Conservation (phyloP, 2,888 invertebrate species). For the Tipula lateralis region DNA sequence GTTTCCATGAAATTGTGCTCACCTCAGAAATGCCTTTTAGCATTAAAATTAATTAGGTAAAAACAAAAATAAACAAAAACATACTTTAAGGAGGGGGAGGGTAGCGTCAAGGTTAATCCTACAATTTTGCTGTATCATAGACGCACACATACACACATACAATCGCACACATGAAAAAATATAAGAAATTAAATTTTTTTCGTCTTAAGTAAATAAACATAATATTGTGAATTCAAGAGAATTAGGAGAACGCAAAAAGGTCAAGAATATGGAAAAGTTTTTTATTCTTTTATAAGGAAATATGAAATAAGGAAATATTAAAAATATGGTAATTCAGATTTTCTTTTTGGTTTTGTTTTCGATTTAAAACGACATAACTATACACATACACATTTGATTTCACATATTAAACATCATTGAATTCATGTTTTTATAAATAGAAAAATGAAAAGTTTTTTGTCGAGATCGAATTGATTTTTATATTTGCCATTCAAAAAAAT, state of each 20-base stretch:
- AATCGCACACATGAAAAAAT: not conserved
- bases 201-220: not conserved
- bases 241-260: not conserved
- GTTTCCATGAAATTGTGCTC: not conserved
- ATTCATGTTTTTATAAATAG: not conserved
- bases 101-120: not conserved
- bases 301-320: not conserved
- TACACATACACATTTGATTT: not conserved
- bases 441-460: not conserved
- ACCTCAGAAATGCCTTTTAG: not conserved
- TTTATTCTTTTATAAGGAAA: not conserved
- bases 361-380: not conserved
- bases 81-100: not conserved
- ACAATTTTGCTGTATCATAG: not conserved
- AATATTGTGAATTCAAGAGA: not conserved
- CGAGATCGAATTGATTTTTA: not conserved
- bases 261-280: not conserved
- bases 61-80: not conserved
- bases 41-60: not conserved
- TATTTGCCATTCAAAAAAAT: not conserved
- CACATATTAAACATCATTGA: not conserved
- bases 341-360: not conserved
- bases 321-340: not conserved
- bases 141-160: not conserved
- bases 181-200: not conserved